Conservation (phyloP, 2,113 vertebrate species). For the Genyomyrus donnyi region DNA sequence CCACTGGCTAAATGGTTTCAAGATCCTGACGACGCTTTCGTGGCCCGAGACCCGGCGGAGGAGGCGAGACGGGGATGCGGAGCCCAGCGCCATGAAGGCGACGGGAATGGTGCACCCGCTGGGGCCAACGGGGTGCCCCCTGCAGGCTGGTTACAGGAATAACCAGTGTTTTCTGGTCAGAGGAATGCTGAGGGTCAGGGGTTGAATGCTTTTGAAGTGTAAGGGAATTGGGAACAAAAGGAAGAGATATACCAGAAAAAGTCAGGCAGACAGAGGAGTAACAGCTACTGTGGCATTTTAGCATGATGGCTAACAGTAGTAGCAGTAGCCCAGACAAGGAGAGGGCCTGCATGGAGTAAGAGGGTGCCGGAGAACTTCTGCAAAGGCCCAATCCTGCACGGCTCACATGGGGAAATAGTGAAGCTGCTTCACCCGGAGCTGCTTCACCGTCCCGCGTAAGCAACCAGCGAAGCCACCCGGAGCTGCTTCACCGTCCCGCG, state of each 20-base stretch:
- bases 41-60: conserved; percentile 20
- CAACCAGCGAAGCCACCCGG: neutral
- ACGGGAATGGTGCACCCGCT: conserved; percentile 27
- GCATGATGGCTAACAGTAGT: neutral
- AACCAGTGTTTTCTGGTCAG: neutral
- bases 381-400: neutral
- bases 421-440: neutral
- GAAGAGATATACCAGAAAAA: neutral
- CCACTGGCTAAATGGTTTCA: conserved; percentile 48
- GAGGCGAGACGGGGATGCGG: conserved; percentile 26
- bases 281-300: neutral
- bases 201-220: neutral
- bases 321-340: neutral
- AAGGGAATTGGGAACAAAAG: neutral
- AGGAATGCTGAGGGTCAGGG: neutral
- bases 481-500: too few relatives aligned
- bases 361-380: neutral
- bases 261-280: neutral
- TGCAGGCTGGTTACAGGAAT: neutral
- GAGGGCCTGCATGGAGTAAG: neutral
- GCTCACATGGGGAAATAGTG: neutral
- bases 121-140: neutral
- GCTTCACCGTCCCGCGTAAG: neutral
- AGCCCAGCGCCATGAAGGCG: conserved; percentile 11
- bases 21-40: conserved; percentile 33